Conservation (phyloP, 2,113 vertebrate genomes). For the Oreocharis arfaki region DNA sequence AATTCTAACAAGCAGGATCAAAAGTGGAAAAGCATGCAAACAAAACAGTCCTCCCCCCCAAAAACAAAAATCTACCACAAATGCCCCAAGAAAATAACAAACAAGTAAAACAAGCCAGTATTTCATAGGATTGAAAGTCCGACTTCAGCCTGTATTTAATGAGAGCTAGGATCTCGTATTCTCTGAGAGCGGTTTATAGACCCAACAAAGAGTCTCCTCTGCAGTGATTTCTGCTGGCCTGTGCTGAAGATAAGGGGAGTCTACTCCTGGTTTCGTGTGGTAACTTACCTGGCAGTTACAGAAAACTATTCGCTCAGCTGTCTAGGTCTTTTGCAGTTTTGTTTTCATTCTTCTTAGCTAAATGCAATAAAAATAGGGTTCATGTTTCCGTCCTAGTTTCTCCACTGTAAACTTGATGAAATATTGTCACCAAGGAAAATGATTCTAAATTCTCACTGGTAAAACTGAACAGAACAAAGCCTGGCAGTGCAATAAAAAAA, state of each 20-base stretch:
- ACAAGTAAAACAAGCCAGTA: neutral
- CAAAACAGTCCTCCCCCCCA: accelerated
- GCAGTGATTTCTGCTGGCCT: neutral
- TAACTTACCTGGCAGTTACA: neutral
- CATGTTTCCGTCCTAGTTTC: neutral
- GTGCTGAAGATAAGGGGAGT: neutral
- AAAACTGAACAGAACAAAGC: neutral
- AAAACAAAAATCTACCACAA: neutral
- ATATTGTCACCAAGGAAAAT: neutral
- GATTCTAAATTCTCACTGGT: neutral
- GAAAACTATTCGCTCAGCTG: neutral
- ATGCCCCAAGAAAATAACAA: neutral
- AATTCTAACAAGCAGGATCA: neutral
- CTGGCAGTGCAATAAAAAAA: neutral
- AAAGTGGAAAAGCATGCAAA: neutral
- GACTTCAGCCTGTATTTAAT: neutral
- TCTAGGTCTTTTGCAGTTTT: neutral
- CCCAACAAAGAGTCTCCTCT: neutral
- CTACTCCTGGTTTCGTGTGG: neutral
- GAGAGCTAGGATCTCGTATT: neutral
- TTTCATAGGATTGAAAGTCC: neutral
- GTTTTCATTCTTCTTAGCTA: neutral
- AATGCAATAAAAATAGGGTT: neutral
- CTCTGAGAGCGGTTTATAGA: neutral
- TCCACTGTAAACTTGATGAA: neutral